Evolutionary conservation across 2,797 vertebrate genomes (phyloP).

Genomic region (Aselliscus stoliczkanus): DNA sequence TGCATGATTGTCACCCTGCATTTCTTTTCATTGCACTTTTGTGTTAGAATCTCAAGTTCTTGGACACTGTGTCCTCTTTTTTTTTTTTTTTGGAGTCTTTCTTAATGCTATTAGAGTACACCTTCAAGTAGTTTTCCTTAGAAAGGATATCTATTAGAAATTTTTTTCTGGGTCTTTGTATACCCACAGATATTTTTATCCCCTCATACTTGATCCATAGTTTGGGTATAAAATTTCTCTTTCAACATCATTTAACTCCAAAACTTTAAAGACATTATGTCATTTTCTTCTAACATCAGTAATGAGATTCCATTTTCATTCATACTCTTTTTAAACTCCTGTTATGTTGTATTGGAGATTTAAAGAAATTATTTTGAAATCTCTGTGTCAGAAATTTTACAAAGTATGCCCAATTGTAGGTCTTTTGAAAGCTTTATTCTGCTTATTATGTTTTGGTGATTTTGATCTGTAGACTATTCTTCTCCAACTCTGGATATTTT

Average conservation of each 20-base stretch:
- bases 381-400: neutral
- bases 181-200: neutral
- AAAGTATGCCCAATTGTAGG: neutral
- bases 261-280: neutral
- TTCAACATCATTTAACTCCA: neutral
- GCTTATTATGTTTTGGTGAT: neutral
- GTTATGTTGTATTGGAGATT: neutral
- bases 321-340: neutral
- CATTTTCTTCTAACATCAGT: neutral
- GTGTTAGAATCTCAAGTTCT: neutral
- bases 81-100: neutral
- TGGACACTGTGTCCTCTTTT: neutral
- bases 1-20: neutral
- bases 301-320: neutral
- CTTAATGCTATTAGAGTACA: neutral
- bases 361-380: conserved; percentile 14
- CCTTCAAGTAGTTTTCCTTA: neutral
- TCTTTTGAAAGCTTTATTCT: neutral
- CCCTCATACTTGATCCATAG: neutral
- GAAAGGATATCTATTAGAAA: neutral
- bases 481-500: neutral
- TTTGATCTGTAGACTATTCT: neutral
- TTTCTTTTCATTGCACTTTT: neutral
- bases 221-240: neutral
- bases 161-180: neutral